Percentiles rank a stretch among this genome's conserved stretches.
Conservation (phyloP, 2,113 vertebrate species). For the Bombycilla garrulus region DNA sequence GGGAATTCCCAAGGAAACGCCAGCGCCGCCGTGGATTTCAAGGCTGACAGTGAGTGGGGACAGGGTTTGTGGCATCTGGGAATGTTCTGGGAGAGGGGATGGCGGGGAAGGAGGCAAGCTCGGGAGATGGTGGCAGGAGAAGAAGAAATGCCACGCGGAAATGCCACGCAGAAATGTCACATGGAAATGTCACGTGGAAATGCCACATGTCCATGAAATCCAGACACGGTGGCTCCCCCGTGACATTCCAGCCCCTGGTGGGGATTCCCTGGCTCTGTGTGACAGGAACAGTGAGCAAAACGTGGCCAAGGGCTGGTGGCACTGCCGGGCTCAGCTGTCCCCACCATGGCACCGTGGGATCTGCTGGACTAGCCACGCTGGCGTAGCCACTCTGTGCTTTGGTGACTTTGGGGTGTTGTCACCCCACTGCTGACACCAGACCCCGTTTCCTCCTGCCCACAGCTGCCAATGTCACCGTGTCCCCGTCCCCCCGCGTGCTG, state of each 20-base stretch:
- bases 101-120: rapidly evolving
- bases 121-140: not conserved
- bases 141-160: not conserved
- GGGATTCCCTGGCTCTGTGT: not conserved
- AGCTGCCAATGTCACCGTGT: constrained; percentile 5
- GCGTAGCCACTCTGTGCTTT: rapidly evolving
- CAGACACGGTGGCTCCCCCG: rapidly evolving
- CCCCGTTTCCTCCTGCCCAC: rapidly evolving
- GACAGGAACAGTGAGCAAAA: not conserved
- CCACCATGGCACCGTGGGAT: rapidly evolving
- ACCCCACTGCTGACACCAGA: rapidly evolving
- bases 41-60: constrained; percentile 65
- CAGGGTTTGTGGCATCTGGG: rapidly evolving
- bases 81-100: not conserved
- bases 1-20: constrained; percentile 43
- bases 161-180: rapidly evolving
- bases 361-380: rapidly evolving
- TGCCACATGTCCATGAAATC: rapidly evolving
- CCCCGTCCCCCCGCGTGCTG: not conserved
- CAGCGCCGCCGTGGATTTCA: not conserved
- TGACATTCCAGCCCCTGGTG: not conserved
- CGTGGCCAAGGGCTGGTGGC: not conserved
- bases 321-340: not conserved
- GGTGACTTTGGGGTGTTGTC: rapidly evolving
- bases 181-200: rapidly evolving